Percentiles rank a stretch among this genome's conserved stretches.
Evolutionary conservation across 2,888 invertebrate genomes (phyloP).

Genomic region (Ligdia adustata): DNA sequence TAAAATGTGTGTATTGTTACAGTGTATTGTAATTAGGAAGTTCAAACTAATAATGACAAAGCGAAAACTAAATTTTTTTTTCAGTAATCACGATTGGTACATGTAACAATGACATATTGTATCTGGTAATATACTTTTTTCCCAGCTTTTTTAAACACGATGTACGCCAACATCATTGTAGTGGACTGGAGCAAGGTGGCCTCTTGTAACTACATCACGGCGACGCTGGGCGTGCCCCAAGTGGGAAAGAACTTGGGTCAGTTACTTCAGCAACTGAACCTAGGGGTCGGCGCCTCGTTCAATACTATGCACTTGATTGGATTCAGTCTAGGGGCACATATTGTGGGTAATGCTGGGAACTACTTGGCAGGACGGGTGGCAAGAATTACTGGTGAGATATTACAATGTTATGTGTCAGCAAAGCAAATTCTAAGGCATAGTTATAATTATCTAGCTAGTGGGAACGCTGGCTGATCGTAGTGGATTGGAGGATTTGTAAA

Average conservation of each 20-base stretch:
- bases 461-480: too few species aligned
- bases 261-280: slow-evolving; percentile 20
- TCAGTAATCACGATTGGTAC: too few species aligned
- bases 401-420: too few species aligned
- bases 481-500: too few species aligned
- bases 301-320: slow-evolving; percentile 50
- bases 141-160: slow-evolving; percentile 17
- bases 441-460: too few species aligned
- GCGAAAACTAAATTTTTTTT: too few species aligned
- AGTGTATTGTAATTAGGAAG: too few species aligned
- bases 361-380: slow-evolving; percentile 45
- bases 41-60: too few species aligned
- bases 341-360: slow-evolving; percentile 56
- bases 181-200: slow-evolving; percentile 28
- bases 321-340: slow-evolving; percentile 65
- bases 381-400: slow-evolving; percentile 47
- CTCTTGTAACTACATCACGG: slow-evolving; percentile 14
- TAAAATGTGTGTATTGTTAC: too few species aligned
- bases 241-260: slow-evolving; percentile 18
- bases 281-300: slow-evolving; percentile 14
- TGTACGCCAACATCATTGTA: slow-evolving; percentile 26
- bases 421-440: too few species aligned
- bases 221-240: slow-evolving; percentile 5
- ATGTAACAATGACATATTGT: too few species aligned
- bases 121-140: background rate